Percentiles rank a stretch among this genome's conserved stretches.
Evolutionary conservation across 2,797 vertebrate species (phyloP).

Genomic region (Acomys russatus): DNA sequence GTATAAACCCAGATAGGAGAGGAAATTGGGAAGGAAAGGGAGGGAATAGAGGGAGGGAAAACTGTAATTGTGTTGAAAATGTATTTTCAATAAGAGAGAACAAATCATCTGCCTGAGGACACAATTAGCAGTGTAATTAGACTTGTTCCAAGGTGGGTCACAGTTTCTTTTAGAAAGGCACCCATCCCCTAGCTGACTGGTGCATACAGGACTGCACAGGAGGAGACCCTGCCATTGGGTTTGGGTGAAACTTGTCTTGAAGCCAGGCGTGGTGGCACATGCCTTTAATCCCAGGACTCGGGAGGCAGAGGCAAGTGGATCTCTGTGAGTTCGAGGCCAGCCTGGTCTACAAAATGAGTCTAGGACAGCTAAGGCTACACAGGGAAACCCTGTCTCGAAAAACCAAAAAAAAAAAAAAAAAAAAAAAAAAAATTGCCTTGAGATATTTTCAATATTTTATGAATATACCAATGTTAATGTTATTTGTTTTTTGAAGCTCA

Average conservation of each 20-base stretch:
- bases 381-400: too few species aligned
- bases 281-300: too few species aligned
- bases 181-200: neutral
- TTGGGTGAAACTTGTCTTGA: constrained; percentile 28
- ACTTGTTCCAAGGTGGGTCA: neutral
- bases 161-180: neutral
- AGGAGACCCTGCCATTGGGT: neutral
- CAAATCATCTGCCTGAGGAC: neutral
- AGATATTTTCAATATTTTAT: constrained; percentile 51
- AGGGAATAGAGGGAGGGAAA: neutral
- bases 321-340: too few species aligned
- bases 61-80: neutral
- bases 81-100: neutral
- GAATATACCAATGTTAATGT: constrained; percentile 49
- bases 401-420: too few species aligned
- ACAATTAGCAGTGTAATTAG: neutral
- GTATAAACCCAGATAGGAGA: neutral
- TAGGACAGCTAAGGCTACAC: too few species aligned
- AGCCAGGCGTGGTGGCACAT: too few species aligned
- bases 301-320: too few species aligned
- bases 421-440: neutral
- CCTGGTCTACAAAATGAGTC: too few species aligned
- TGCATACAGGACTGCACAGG: neutral
- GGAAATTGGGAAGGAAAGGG: neutral
- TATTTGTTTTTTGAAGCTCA: constrained; percentile 79